phyloP scores from a whole-genome alignment of 2,113 vertebrate species.

The Oreochromis aureus region DNA sequence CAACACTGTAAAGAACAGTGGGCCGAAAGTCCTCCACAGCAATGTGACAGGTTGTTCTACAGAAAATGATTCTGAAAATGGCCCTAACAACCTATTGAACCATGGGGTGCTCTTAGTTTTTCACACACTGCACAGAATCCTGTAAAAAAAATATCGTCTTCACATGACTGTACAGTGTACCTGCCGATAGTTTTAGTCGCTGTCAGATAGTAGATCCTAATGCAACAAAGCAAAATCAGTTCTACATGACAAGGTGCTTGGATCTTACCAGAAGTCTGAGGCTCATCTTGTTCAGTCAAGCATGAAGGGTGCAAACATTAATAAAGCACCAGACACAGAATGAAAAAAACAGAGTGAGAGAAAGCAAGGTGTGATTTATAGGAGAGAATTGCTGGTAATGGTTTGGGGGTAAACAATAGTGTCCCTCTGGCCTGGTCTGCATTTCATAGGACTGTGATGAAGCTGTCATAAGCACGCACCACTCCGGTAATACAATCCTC shows the following conservation, averaged over 20 bases:
- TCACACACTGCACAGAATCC: not conserved
- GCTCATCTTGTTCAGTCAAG: constrained; percentile 37
- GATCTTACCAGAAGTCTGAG: constrained; percentile 41
- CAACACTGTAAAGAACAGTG: not conserved
- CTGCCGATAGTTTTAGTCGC: constrained; percentile 6
- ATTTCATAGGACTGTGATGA: constrained; percentile 61
- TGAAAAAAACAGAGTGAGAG: not conserved
- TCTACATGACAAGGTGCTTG: constrained; percentile 41
- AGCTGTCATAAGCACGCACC: constrained; percentile 56
- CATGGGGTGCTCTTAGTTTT: not conserved
- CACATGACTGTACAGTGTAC: not conserved
- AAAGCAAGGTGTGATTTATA: constrained; percentile 57
- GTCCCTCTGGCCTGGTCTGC: constrained; percentile 55
- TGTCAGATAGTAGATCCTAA: constrained; percentile 19
- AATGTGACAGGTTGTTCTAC: not conserved
- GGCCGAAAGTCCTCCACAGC: not conserved
- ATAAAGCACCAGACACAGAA: constrained; percentile 54
- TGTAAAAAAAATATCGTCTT: not conserved
- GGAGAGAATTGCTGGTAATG: constrained; percentile 41
- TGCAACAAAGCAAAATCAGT: constrained; percentile 50
- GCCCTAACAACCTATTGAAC: not conserved
- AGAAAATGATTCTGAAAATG: not conserved
- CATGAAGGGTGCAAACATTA: constrained; percentile 62
- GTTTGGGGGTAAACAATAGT: constrained; percentile 57
- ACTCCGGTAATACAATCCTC: constrained; percentile 48